A percentile compares a stretch with the other conserved stretches of the same genome.
Evolutionary conservation across 2,888 invertebrate genomes (phyloP).

Genomic region (Galerucella nymphaeae): DNA sequence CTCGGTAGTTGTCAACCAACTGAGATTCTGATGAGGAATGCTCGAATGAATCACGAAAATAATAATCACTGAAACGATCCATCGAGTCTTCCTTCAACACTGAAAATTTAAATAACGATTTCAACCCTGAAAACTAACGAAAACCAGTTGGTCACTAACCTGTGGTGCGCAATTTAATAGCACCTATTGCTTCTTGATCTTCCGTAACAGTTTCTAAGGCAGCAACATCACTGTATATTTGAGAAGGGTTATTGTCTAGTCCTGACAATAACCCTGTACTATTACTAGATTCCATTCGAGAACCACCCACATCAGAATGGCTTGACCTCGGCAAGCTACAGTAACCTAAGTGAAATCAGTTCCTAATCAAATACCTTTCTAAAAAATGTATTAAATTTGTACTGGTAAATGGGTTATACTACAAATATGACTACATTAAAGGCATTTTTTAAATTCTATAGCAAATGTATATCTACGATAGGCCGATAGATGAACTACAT

Average conservation of each 20-base stretch:
- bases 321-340: conserved; percentile 87
- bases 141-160: conserved; percentile 50
- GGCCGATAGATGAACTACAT: neutral
- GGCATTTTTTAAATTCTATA: too few relatives aligned
- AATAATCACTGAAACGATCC: conserved; percentile 73
- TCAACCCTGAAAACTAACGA: neutral
- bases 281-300: conserved; percentile 62
- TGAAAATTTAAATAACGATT: conserved; percentile 48
- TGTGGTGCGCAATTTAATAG: conserved; percentile 60
- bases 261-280: conserved; percentile 62
- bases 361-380: neutral
- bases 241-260: conserved; percentile 59
- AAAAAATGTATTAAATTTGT: neutral
- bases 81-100: conserved; percentile 64
- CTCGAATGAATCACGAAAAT: conserved; percentile 80
- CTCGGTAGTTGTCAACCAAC: conserved; percentile 66
- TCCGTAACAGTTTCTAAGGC: conserved; percentile 77
- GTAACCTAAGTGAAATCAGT: conserved; percentile 70
- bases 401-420: neutral
- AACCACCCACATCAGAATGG: conserved; percentile 74
- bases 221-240: conserved; percentile 63
- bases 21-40: conserved; percentile 85
- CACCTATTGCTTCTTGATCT: conserved; percentile 70
- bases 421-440: too few relatives aligned
- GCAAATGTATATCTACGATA: neutral